Base-by-base conservation (phyloP, 2,797 vertebrate species). In the Rhadinocentrus ornatus region DNA sequence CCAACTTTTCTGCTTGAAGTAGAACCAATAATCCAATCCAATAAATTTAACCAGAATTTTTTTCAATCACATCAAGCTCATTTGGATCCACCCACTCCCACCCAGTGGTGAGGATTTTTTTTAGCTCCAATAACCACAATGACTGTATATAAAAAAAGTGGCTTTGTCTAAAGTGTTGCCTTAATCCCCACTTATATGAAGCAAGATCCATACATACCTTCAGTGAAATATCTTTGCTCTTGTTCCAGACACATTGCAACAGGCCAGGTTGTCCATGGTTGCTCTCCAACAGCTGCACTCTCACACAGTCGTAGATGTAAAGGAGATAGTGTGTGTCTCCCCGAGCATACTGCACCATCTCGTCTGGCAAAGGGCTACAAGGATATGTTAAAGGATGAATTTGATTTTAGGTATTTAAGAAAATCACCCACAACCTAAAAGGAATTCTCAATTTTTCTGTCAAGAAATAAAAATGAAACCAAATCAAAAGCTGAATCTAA, bases 301-400 rank as follows among this genome's bases (percentile, higher is more conserved):
- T 88, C 92, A 97, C 69, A 27, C 91, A 93, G 75, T 99, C 98
- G 0, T 97, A 99, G 88, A 99, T 94, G 73, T 98, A 97, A 0
- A 98, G 96, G 77, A 99, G 91, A 88, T 98, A 99, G 86, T 99
- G 98, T 1, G 98, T 99, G 90, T 99, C 98, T 0, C 93, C 92
- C 7, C 95, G 95, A 35, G 97, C 98, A 0, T 99, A 99, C 37
- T 76, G 92, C 8, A 96, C 62, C 98, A 99, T 99, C 77, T 98
- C 97, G n/a, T 96, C 94, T 4, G 97, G 96, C 84, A 99, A 84
- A 0, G 98, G 98, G 46, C 98, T 99, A 27, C 3, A 58, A 37
- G 16, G 11, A n/a, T 29, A 65, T 59, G 46, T 27, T 15, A 71
- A 2, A 22, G 9, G 9, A 74, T 41, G n/a, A 3, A 9, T 26